These are phyloP conservation scores for Petrolisthes manimaculis DNA, from an alignment of 2,888 invertebrate species.

Conservation along the genomic window DNA sequence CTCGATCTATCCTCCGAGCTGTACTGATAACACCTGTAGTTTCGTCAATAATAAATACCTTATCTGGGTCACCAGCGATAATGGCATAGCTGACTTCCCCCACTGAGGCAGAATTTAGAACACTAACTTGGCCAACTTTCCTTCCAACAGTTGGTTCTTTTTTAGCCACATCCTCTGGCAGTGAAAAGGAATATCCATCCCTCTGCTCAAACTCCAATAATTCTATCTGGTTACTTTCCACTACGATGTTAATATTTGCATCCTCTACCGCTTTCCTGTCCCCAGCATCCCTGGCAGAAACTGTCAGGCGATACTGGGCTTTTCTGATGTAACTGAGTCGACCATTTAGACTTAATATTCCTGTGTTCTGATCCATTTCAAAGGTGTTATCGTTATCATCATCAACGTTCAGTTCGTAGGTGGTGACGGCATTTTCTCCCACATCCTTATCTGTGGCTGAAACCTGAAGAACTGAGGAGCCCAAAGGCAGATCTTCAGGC, in stretches of 20 bases:
- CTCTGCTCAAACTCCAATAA: slow-evolving; percentile 80
- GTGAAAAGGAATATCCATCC: slow-evolving; percentile 84
- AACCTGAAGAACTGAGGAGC: slow-evolving; percentile 80
- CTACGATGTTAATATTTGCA: slow-evolving; percentile 76
- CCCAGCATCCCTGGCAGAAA: slow-evolving; percentile 86
- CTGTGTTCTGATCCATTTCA: slow-evolving; percentile 82
- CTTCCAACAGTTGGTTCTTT: slow-evolving; percentile 76
- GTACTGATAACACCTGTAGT: slow-evolving; percentile 84
- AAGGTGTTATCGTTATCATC: slow-evolving; percentile 81
- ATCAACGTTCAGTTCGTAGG: slow-evolving; percentile 83
- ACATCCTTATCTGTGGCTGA: slow-evolving; percentile 88
- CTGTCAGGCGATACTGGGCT: slow-evolving; percentile 79
- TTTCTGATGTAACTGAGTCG: slow-evolving; percentile 77
- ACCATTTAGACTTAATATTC: slow-evolving; percentile 80
- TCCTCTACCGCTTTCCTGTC: slow-evolving; percentile 80
- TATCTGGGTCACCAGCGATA: slow-evolving; percentile 80
- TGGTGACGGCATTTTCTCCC: slow-evolving; percentile 86
- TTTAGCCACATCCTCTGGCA: slow-evolving; percentile 84
- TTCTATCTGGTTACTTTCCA: slow-evolving; percentile 80
- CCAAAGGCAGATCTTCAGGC: slow-evolving; percentile 77
- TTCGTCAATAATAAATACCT: slow-evolving; percentile 85
- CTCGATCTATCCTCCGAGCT: slow-evolving; percentile 85
- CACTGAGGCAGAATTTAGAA: slow-evolving; percentile 74
- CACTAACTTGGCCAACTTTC: slow-evolving; percentile 76
- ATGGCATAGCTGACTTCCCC: slow-evolving; percentile 88